phyloP scores from a whole-genome alignment of 1,140 invertebrate genomes.

The Lordiphosa collinella region DNA sequence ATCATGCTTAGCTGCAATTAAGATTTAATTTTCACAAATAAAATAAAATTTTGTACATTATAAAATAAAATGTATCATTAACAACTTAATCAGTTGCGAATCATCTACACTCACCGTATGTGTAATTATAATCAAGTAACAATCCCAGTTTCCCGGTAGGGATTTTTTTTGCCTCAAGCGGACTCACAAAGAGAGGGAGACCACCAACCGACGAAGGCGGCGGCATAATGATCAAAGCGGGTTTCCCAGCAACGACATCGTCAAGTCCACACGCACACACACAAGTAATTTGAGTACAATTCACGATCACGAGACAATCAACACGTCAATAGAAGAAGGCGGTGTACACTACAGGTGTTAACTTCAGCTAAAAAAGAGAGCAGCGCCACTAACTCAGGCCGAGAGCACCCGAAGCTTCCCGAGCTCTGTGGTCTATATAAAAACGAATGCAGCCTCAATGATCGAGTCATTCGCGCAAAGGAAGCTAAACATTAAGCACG shows the following conservation, averaged over 20 bases:
- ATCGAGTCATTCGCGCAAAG: conserved; percentile 69
- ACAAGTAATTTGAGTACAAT: conserved; percentile 41
- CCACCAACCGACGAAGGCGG: neutral
- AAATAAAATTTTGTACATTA: conserved; percentile 2
- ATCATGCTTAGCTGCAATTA: conserved; percentile 2
- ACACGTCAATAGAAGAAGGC: conserved; percentile 24
- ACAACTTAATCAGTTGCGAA: conserved; percentile 29
- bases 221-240: conserved; percentile 48
- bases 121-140: conserved; percentile 27
- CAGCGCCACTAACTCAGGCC: neutral
- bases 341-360: conserved; percentile 32
- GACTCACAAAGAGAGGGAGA: too few relatives aligned
- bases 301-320: conserved; percentile 38
- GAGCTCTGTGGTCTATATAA: conserved; percentile 44
- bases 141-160: conserved; percentile 31
- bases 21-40: conserved; percentile 6
- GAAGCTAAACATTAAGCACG: conserved; percentile 52
- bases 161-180: conserved; percentile 30
- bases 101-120: conserved; percentile 35
- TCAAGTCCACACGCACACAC: conserved; percentile 7
- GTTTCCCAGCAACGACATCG: conserved; percentile 46
- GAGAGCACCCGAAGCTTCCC: conserved; percentile 9
- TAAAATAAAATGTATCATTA: conserved; percentile 31
- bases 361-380: neutral
- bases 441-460: conserved; percentile 46